Evolutionary conservation across 2,113 vertebrate genomes (phyloP), one percentile per base, ranked within the genome.

Genomic region (Trichechus manatus): DNA sequence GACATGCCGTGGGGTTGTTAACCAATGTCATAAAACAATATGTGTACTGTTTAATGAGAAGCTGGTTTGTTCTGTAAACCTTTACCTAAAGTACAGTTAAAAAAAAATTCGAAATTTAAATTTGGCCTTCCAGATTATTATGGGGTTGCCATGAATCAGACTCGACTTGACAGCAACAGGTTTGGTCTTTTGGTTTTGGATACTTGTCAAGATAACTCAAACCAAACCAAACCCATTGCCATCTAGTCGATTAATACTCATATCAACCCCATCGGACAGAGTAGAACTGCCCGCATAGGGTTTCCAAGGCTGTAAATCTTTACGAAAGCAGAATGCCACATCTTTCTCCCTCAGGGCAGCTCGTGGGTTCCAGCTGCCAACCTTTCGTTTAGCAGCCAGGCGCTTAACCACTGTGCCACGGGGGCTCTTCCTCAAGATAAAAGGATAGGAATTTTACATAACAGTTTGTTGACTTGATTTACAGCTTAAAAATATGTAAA

Each of bases 101-200:
- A 39, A 39, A 39, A 82, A 53, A 91, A 82, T 79, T 75, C 70
- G 72, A 86, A 92, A 92, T 53, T 61, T 89, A 74, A 83, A 87
- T 75, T 79, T 80, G 29, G 23, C 50, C 19, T 92, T 96, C 50
- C 72, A 82, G 50, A 84, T 80, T 89, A 92, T 92, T 66, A 53
- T n/a, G 17, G 89, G 88, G 27, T 47, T 70, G 8, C 72, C 20
- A 25, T 23, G 72, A 39, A 74, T 19, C 6, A 4, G 36, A 39
- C 72, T 39, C 13, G 53, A 56, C 53, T 15, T 70, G 68, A n/a
- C 33, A n/a, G 36, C 36, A 39, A 39, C 4, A 17, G n/a, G 33
- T n/a, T 9, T 17, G 72, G n/a, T 39, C 36, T 74, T 56, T 74
- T 39, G 72, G 72, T 39, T 39, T 74, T 25, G 5, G 63, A 64